phyloP scores from a whole-genome alignment of 1,140 invertebrate species.

The Diachasmimorpha longicaudata region DNA sequence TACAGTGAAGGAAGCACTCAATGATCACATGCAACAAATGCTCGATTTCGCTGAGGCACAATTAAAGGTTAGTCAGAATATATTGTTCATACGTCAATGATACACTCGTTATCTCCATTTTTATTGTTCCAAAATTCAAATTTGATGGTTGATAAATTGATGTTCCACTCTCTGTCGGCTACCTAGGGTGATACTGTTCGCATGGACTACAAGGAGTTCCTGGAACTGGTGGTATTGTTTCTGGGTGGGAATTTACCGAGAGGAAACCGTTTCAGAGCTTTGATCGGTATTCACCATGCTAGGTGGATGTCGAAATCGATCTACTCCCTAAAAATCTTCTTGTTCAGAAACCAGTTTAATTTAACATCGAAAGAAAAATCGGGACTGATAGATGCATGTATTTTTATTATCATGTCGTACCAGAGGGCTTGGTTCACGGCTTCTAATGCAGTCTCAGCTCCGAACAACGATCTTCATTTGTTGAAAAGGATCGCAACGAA shows the following conservation, averaged over 20 bases:
- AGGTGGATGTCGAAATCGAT: background rate
- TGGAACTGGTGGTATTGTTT: background rate
- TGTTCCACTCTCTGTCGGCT: background rate
- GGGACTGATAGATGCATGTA: no score
- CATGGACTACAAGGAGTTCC: background rate
- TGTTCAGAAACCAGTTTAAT: no score
- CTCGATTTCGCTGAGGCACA: background rate
- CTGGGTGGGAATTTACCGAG: background rate
- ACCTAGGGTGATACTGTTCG: background rate
- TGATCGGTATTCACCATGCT: background rate
- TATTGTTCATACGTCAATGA: background rate
- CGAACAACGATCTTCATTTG: no score
- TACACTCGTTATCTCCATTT: background rate
- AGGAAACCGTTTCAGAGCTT: background rate
- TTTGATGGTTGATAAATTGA: background rate
- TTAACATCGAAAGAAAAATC: no score
- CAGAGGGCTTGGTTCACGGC: no score
- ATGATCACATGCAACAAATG: background rate
- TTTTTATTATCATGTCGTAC: no score
- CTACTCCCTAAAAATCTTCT: no score
- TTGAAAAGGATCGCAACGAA: no score
- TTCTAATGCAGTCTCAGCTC: no score
- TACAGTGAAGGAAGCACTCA: background rate
- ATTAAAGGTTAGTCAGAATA: background rate
- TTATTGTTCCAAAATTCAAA: background rate